Evolutionary conservation across 1,140 invertebrate species (phyloP), one percentile per base, ranked within the genome.

Genomic region (Agrypnia vestita): DNA sequence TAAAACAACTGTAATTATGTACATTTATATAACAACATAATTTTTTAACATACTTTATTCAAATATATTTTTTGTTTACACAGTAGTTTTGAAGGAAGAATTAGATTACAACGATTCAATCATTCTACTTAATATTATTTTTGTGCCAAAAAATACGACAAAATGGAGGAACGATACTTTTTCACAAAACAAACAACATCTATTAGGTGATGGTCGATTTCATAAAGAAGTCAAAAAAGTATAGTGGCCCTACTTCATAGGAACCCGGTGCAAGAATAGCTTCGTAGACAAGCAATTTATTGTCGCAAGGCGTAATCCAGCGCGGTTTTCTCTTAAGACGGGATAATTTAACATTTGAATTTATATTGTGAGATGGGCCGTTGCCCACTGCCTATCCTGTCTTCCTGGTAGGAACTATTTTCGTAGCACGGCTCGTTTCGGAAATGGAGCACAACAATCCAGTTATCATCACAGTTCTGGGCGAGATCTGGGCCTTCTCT

Each of bases 321-420:
- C 21, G 15, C 21, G 21, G 21, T 59, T 6, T 35, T 59, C 17
- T 59, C 55, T 59, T 6, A 19, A 25, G 61, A 13, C 61, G 35
- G 61, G 61, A 64, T 64, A 64, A 25, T 64, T 51, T 35, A 35
- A 35, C 25, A 35, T 35, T 35, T 35, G 1, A 35, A 59, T 59
- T 15, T 59, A 59, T 59, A 59, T 59, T 21, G 7, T 59, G 55
- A 21, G 55, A 6, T 12, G 15, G 17, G 55, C 55, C 55, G 55
- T 21, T 59, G 55, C 55, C 55, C 21, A 59, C 21, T 59, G 8
- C 21, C 15, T 59, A 64, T 43, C 25, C 21, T 64, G 61, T 64
- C 61, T 64, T 59, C 61, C 61, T 64, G 61, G 61, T 25, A 64
- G 61, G 35, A 43, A 64, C 55, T 64, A 64, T 64, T 64, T 64